Base-by-base conservation (phyloP, 1,140 invertebrate species). In the Paraescarpia echinospica region DNA sequence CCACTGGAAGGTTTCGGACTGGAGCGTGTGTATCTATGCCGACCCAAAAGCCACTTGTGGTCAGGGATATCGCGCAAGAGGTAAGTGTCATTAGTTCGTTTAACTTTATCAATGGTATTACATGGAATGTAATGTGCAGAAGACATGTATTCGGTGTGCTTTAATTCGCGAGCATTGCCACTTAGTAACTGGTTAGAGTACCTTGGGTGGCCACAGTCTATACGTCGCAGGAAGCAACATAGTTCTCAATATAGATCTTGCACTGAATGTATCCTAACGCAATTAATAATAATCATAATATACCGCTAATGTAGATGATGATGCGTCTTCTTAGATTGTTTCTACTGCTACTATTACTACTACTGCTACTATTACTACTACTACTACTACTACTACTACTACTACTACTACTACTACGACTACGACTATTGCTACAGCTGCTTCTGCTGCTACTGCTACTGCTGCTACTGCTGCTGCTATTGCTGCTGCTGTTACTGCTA, bases 11-110 rank as follows among this genome's bases (percentile, higher is more conserved):
- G 34, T 92, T 33, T 77, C 92, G 31, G 92, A 91, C 31, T 92
- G 92, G 93, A 92, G 92, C 48, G 35, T 88, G n/a, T 92, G 92
- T 34, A 88, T 92, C 89, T 92, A 90, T 34, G 77, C 41, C 77
- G 91, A 34, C 34, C 35, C 34, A 33, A n/a, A 33, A 18, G 93
- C 92, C 90, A 91, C n/a, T 6, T 93, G 92, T 92, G 93, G 92
- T 0, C 18, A 88, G 31, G 93, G 92, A 5, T 92, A 91, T 35
- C 89, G 92, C 77, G 90, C 90, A 35, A 91, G 93, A 92, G 92
- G 93, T 91, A 31, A 77, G 34, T 92, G 48, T 12, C 27, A 77
- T 27, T 18, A 31, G 27, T 77, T 31, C 2, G 27, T 77, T 27
- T 51, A 51, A 51, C 8, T 51, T 51, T 51, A 18, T 9, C 18